These are phyloP conservation scores for Ganaspis sp. DNA, from an alignment of 1,140 invertebrate species.

Conservation along the genomic window DNA sequence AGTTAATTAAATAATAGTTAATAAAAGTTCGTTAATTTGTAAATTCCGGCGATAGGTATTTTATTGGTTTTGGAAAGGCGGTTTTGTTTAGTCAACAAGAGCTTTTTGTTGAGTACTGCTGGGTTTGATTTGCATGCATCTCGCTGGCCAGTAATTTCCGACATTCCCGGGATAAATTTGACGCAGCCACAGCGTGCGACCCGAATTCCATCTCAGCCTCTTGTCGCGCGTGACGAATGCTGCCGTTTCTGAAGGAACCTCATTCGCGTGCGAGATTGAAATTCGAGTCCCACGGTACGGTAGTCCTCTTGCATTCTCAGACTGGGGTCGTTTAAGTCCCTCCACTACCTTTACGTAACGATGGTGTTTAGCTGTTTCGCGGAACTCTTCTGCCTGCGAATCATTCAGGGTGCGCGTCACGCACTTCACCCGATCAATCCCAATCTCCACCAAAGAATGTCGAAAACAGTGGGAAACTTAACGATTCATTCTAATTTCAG, in stretches of 20 bases:
- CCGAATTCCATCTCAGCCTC: constrained; percentile 60
- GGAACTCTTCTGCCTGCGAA: constrained; percentile 58
- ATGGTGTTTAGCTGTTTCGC: constrained; percentile 59
- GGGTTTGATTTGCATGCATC: too few species aligned
- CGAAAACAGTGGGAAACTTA: constrained; percentile 15
- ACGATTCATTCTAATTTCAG: too few species aligned
- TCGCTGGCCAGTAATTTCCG: constrained; percentile 8
- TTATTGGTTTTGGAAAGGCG: too few species aligned
- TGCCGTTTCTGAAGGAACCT: constrained; percentile 50
- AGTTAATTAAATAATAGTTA: too few species aligned
- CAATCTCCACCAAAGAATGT: not conserved
- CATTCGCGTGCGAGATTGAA: constrained; percentile 70
- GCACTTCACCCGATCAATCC: constrained; percentile 51
- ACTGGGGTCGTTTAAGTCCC: constrained; percentile 49
- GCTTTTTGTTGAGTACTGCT: too few species aligned
- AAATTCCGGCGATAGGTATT: too few species aligned
- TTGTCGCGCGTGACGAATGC: constrained; percentile 63
- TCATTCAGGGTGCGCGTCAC: constrained; percentile 56
- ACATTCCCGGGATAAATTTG: constrained; percentile 34
- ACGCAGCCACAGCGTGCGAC: constrained; percentile 53
- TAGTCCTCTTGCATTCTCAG: constrained; percentile 64
- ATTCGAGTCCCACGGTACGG: constrained; percentile 69
- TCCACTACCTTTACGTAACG: constrained; percentile 65
- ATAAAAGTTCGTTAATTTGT: too few species aligned
- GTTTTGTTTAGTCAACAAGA: too few species aligned